phyloP scores from a whole-genome alignment of 2,797 vertebrate genomes.

The Clarias laeviceps region DNA sequence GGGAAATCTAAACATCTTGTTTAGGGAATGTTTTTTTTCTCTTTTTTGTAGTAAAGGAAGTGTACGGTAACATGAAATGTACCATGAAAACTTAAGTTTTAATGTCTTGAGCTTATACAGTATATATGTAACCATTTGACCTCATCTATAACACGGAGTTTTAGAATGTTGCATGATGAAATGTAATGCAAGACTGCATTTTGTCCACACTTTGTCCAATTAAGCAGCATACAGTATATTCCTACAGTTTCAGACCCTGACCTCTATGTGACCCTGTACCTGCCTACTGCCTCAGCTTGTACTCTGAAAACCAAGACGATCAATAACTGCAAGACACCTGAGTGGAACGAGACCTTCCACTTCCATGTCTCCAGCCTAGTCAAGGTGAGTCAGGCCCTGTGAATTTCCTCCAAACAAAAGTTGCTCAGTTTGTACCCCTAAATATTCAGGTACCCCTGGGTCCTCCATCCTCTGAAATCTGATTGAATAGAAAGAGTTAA shows the following conservation, averaged over 20 bases:
- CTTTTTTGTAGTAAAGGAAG: background rate
- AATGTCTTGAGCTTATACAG: background rate
- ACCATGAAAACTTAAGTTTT: background rate
- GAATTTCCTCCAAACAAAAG: background rate
- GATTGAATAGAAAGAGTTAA: no score
- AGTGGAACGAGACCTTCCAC: constrained; percentile 85
- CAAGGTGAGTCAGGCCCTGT: constrained; percentile 72
- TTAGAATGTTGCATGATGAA: background rate
- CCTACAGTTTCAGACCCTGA: constrained; percentile 76
- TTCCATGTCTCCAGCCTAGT: constrained; percentile 76
- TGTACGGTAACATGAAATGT: background rate
- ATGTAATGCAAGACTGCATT: no score
- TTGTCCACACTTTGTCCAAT: no score
- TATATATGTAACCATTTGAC: background rate
- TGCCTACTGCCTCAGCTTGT: constrained; percentile 78
- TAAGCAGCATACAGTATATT: background rate
- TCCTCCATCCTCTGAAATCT: no score
- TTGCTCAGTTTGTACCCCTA: background rate
- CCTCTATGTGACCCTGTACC: constrained; percentile 77
- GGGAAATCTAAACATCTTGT: no score
- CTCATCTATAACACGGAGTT: background rate
- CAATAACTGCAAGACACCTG: constrained; percentile 70
- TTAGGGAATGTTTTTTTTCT: no score
- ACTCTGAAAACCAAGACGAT: constrained; percentile 73
- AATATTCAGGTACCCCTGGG: background rate